Evolutionary conservation across 2,888 invertebrate species (phyloP), one percentile per base, ranked within the genome.

Genomic region (Imbricaverruca yamaguchii): DNA sequence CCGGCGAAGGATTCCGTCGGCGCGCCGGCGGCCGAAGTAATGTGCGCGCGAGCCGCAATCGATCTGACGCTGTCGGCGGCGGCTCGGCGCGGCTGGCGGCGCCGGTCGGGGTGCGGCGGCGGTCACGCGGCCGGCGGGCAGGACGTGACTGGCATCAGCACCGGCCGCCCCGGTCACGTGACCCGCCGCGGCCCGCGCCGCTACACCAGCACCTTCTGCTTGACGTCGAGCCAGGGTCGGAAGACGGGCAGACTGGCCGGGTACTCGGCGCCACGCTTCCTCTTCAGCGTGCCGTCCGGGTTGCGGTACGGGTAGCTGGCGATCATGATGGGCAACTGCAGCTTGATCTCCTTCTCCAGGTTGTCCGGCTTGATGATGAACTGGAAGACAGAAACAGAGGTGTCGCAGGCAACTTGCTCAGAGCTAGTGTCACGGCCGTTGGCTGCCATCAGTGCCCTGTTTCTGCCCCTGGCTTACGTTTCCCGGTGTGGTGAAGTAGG

Each of bases 301-400:
- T 87, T 87, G 82, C 92, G 89, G 87, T 95, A 90, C 1, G 96
- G 96, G 88, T 96, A 97, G 21, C 96, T 96, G 56, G 95, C 96
- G 88, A 97, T 90, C 86, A 96, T 91, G 83, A 97, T 94, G 18
- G 96, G 96, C 86, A 96, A 90, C 87, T 96, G 96, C 8, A 97
- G 89, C 87, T 95, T 96, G 81, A 96, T 93, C 87, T 95, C 94
- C 87, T 96, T 96, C 87, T 96, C 95, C 86, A 96, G 89, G 85
- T 94, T 95, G 88, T 95, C 95, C 83, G 96, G 96, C 87, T 93
- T 93, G 86, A 96, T 93, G 85, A 95, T 92, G 87, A 96, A 96
- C 94, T 94, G 88, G 15, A 84, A 82, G 23, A 79, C 81, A 69
- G 88, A 88, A 83, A 84, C 13, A 59, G 39, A 39, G 39, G 4